Conservation (phyloP, 2,888 invertebrate species). For the Rhamnusium bicolor region DNA sequence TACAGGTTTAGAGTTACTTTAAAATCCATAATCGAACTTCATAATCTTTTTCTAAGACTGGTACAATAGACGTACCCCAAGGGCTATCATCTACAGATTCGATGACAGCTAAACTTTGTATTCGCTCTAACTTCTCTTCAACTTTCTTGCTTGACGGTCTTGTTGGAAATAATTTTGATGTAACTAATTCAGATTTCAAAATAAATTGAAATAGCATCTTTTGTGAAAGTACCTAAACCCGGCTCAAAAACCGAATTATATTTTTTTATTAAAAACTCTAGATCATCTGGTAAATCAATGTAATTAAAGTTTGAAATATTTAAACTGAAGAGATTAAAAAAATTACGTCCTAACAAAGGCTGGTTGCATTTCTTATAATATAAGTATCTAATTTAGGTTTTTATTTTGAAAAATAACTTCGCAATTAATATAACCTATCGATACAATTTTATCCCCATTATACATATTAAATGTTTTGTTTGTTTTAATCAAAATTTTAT, state of each 20-base stretch:
- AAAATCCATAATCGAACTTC: constrained; percentile 29
- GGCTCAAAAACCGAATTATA: not conserved
- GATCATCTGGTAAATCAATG: not conserved
- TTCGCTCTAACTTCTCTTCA: constrained; percentile 25
- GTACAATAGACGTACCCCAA: constrained; percentile 31
- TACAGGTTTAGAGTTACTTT: constrained; percentile 12
- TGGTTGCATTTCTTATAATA: not conserved
- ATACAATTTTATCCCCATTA: not conserved
- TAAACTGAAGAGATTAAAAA: not conserved
- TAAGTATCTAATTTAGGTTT: not conserved
- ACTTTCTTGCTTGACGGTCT: constrained; percentile 2
- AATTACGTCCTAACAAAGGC: not conserved
- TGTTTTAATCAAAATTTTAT: not conserved
- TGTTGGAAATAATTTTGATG: no score
- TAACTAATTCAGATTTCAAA: no score
- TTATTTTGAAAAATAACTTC: not conserved
- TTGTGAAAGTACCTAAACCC: no score
- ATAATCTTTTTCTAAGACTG: constrained; percentile 23
- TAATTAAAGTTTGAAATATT: not conserved
- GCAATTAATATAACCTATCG: not conserved
- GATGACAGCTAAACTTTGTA: not conserved
- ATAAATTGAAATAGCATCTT: no score
- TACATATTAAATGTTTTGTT: not conserved
- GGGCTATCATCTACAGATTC: constrained; percentile 12
- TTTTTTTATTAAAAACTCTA: not conserved